Base-by-base conservation (phyloP, 2,113 vertebrate species). In the Puffinus mauretanicus region DNA sequence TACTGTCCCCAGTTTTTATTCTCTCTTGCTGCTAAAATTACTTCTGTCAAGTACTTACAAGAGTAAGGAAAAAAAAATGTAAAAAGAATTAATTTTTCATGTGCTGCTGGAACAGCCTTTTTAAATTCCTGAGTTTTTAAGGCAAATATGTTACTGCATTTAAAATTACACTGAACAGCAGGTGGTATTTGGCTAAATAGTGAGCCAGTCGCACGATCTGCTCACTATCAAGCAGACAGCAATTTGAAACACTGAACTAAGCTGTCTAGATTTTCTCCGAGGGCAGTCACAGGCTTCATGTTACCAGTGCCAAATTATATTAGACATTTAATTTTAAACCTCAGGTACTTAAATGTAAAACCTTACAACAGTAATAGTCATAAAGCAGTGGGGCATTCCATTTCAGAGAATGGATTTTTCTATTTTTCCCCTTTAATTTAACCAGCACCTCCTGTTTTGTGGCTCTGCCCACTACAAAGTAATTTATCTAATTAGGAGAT, bases 251-350 rank as follows among this genome's bases (percentile, higher is more conserved):
- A 91, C 94, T 12, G 95, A 95, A 83, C 97, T 10, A 84, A 96
- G 97, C 96, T 96, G 97, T 91, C 96, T 94, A 94, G 84, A 85
- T 98, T 96, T 98, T 81, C 98, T 98, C 98, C 20, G 47, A 92
- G 97, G 98, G 97, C 98, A 97, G 90, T 95, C 86, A 62, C 34
- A 29, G 88, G 96, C 89, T 98, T 98, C 97, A 96, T 40, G 97
- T 97, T 97, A 96, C 97, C 95, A 47, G 91, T 11, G 73, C 97
- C 98, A 98, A 98, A 98, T 98, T 94, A 97, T 97, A 98, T 97
- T 95, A 98, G 98, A 98, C 97, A 96, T 97, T 98, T 98, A 98
- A 98, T 98, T 98, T 98, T 97, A 98, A 98, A 98, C 95, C 97
- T 97, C 97, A 96, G 97, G 97, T 97, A 97, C 97, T 98, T 97